Evolutionary conservation across 2,888 invertebrate genomes (phyloP).

Genomic region (Criorhina ranunculi): DNA sequence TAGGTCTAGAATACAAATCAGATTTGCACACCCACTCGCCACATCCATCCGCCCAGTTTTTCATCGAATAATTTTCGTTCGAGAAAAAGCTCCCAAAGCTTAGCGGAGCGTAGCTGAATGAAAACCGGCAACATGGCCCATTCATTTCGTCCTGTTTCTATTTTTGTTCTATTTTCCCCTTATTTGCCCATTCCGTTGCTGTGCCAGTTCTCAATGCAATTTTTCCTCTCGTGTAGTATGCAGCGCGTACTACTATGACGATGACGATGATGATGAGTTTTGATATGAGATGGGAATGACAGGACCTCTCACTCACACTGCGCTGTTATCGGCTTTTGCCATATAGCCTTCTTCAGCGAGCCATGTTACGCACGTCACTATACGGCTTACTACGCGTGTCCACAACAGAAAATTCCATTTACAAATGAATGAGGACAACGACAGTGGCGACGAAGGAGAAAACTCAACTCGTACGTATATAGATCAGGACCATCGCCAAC

Average conservation of each 20-base stretch:
- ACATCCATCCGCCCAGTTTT: conserved; percentile 38
- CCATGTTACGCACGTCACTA: conserved; percentile 63
- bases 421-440: conserved; percentile 24
- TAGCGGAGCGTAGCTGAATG: conserved; percentile 35
- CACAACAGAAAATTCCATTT: conserved; percentile 41
- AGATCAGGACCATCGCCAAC: conserved; percentile 42
- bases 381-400: conserved; percentile 66
- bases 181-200: conserved; percentile 11
- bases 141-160: conserved; percentile 49
- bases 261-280: conserved; percentile 52
- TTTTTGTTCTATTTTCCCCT: conserved; percentile 12
- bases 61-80: conserved; percentile 51
- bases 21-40: conserved; percentile 61
- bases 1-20: conserved; percentile 76
- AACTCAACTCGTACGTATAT: conserved; percentile 35
- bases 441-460: conserved; percentile 5
- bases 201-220: conserved; percentile 64
- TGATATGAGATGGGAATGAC: conserved; percentile 28
- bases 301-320: conserved; percentile 48
- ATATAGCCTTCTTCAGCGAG: neutral
- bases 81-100: conserved; percentile 31
- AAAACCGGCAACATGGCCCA: conserved; percentile 67
- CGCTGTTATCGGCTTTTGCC: neutral
- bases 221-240: conserved; percentile 56
- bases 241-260: conserved; percentile 66